Conservation (phyloP, 2,797 vertebrate genomes). For the Acrossocheilus fasciatus region DNA sequence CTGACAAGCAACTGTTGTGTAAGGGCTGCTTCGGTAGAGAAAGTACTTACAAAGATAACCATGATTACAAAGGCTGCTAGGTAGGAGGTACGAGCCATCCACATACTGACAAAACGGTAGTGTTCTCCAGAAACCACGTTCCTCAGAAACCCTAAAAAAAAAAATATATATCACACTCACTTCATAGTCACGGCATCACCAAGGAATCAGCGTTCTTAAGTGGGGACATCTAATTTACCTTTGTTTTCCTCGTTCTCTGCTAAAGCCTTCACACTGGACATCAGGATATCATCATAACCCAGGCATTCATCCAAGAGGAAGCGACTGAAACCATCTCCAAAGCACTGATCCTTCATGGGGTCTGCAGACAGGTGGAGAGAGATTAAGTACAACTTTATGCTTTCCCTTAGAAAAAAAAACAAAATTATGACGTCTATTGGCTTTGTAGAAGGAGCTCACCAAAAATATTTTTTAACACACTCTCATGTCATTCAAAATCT, state of each 20-base stretch:
- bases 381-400: neutral
- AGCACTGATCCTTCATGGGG: constrained; percentile 90
- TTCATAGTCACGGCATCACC: neutral
- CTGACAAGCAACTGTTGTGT: neutral
- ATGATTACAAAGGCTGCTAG: constrained; percentile 97
- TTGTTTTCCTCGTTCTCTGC: constrained; percentile 98
- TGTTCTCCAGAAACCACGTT: constrained; percentile 98
- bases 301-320: constrained; percentile 95
- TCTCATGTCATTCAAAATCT: neutral
- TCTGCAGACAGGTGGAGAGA: constrained; percentile 70
- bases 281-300: constrained; percentile 96
- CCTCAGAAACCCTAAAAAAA: constrained; percentile 88
- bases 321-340: constrained; percentile 95
- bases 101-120: constrained; percentile 99
- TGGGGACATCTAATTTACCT: constrained; percentile 74
- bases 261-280: constrained; percentile 97
- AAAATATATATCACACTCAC: neutral
- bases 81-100: constrained; percentile 97
- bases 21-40: neutral
- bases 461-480: too few species aligned
- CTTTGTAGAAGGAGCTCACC: neutral
- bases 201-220: neutral
- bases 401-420: neutral
- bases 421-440: neutral
- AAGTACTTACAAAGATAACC: constrained; percentile 94